phyloP scores from a whole-genome alignment of 2,797 vertebrate genomes.

The Thaleichthys pacificus region DNA sequence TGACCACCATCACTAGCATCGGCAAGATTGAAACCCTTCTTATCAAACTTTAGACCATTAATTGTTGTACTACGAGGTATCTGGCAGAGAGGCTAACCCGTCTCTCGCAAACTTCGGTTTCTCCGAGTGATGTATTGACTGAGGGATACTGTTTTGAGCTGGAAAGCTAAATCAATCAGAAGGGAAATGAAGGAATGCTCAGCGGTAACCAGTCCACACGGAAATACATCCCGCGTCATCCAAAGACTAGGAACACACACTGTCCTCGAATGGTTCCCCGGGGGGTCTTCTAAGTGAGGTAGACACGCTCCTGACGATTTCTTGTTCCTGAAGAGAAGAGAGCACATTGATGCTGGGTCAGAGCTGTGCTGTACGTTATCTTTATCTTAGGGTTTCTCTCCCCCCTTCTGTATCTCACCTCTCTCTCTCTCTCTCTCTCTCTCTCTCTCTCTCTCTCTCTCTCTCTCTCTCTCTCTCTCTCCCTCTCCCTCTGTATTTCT shows the following conservation, averaged over 20 bases:
- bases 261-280: neutral
- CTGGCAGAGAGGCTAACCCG: too few relatives aligned
- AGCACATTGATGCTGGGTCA: neutral
- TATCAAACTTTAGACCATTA: too few relatives aligned
- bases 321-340: neutral
- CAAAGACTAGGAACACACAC: neutral
- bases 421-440: neutral
- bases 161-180: slow-evolving; percentile 13
- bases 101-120: neutral
- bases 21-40: too few relatives aligned
- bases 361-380: neutral
- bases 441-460: too few relatives aligned
- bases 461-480: neutral
- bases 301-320: slow-evolving; percentile 1
- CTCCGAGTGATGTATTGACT: neutral
- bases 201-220: neutral
- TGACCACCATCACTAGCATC: neutral
- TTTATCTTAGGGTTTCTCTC: neutral
- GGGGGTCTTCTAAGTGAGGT: slow-evolving; percentile 2
- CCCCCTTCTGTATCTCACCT: neutral
- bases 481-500: neutral
- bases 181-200: neutral
- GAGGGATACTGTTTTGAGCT: neutral
- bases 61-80: too few relatives aligned
- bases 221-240: neutral